phyloP scores from a whole-genome alignment of 2,888 invertebrate species.

The Sepioteuthis lessoniana region DNA sequence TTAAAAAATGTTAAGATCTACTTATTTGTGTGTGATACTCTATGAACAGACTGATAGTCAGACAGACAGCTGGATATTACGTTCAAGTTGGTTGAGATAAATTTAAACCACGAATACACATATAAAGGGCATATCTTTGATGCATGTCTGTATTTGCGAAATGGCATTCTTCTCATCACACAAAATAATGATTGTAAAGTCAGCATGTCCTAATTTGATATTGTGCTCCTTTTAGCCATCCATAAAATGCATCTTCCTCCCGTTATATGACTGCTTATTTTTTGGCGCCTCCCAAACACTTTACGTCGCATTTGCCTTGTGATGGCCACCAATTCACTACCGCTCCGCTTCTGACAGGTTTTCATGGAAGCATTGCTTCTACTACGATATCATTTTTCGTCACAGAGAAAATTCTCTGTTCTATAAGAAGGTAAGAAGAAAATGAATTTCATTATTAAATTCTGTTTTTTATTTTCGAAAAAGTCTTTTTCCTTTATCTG shows the following conservation, averaged over 20 bases:
- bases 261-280: neutral
- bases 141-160: neutral
- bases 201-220: neutral
- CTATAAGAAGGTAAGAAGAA: neutral
- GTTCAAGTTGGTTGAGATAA: neutral
- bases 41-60: too few relatives aligned
- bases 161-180: neutral
- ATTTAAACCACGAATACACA: neutral
- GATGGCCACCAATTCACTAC: constrained; percentile 43
- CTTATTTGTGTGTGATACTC: too few relatives aligned
- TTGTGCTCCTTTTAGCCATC: neutral
- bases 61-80: neutral
- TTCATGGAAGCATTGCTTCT: constrained; percentile 33
- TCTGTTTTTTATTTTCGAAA: neutral
- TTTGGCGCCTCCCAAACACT: constrained; percentile 14
- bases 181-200: neutral
- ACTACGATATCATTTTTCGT: constrained; percentile 25
- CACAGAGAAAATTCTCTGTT: neutral
- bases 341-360: constrained; percentile 37
- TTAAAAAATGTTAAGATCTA: too few relatives aligned
- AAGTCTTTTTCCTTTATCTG: neutral
- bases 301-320: neutral
- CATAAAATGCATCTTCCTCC: neutral
- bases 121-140: neutral
- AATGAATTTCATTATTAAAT: neutral